phyloP scores from a whole-genome alignment of 2,888 invertebrate genomes.

The Cynaeus angustus region DNA sequence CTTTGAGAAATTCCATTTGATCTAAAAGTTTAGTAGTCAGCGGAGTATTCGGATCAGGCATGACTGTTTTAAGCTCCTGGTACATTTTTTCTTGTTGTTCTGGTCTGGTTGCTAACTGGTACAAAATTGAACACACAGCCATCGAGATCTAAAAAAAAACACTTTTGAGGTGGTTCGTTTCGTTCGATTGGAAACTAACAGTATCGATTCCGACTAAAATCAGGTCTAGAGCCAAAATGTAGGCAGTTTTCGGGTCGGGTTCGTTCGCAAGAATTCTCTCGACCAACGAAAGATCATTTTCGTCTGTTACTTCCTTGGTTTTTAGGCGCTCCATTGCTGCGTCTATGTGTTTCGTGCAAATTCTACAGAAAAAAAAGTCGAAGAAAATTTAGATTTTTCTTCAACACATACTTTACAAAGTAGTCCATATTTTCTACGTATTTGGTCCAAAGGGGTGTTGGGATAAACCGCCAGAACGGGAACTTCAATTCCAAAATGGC shows the following conservation, averaged over 20 bases:
- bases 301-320: slow-evolving; percentile 70
- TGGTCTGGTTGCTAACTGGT: slow-evolving; percentile 80
- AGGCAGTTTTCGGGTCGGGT: slow-evolving; percentile 77
- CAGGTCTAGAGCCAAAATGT: slow-evolving; percentile 83
- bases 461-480: slow-evolving; percentile 80
- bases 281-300: slow-evolving; percentile 74
- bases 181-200: slow-evolving; percentile 69
- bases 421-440: slow-evolving; percentile 80
- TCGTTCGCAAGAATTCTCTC: slow-evolving; percentile 78
- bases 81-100: slow-evolving; percentile 78
- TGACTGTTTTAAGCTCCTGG: slow-evolving; percentile 74
- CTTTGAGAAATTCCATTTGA: slow-evolving; percentile 80
- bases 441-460: slow-evolving; percentile 76
- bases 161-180: background rate
- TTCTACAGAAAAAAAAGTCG: slow-evolving; percentile 72
- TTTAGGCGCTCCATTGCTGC: slow-evolving; percentile 72
- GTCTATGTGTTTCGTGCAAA: slow-evolving; percentile 78
- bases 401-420: slow-evolving; percentile 75
- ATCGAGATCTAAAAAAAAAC: slow-evolving; percentile 79
- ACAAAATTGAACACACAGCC: slow-evolving; percentile 82
- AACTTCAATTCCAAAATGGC: slow-evolving; percentile 78
- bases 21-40: slow-evolving; percentile 76
- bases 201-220: slow-evolving; percentile 88
- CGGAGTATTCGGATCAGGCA: slow-evolving; percentile 71
- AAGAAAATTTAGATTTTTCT: background rate